phyloP scores from a whole-genome alignment of 35 echinoderm and acorn worm species.

The Acanthaster planci region DNA sequence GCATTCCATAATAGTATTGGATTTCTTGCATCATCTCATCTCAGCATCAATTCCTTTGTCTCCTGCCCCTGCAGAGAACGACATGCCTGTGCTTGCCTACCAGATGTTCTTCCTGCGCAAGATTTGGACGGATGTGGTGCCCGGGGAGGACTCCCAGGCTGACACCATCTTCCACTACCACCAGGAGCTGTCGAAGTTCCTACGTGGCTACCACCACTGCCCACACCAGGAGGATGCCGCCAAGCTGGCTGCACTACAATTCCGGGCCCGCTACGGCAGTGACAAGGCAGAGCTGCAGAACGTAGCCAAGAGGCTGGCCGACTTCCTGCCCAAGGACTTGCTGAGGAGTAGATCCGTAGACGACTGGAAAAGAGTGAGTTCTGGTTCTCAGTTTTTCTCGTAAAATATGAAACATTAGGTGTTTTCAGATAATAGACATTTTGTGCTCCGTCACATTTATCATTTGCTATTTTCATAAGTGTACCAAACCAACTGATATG shows the following conservation, averaged over 20 bases:
- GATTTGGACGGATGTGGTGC: slow-evolving; percentile 32
- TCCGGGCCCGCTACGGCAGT: not conserved
- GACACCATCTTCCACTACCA: slow-evolving; percentile 49
- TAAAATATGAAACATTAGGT: too few species aligned
- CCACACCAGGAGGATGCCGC: slow-evolving; percentile 13
- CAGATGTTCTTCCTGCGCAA: slow-evolving; percentile 42
- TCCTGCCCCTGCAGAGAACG: not conserved
- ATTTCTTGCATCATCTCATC: too few species aligned
- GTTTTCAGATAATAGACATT: too few species aligned
- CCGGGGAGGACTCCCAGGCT: slow-evolving; percentile 32
- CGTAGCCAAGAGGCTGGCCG: not conserved
- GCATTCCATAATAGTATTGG: too few species aligned
- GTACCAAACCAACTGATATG: too few species aligned
- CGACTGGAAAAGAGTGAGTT: slow-evolving; percentile 38
- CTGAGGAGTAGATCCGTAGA: not conserved
- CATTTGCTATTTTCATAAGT: too few species aligned
- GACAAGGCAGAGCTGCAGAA: slow-evolving; percentile 17
- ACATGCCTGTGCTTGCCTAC: slow-evolving; percentile 17
- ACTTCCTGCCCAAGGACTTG: not conserved
- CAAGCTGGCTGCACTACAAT: slow-evolving; percentile 23
- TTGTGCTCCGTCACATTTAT: too few species aligned
- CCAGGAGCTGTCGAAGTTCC: slow-evolving; percentile 33
- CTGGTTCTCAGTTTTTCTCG: too few species aligned
- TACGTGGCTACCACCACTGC: slow-evolving; percentile 22
- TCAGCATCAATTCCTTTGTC: too few species aligned